Evolutionary conservation across 2,888 invertebrate genomes (phyloP).

Genomic region (Spialia ferax): DNA sequence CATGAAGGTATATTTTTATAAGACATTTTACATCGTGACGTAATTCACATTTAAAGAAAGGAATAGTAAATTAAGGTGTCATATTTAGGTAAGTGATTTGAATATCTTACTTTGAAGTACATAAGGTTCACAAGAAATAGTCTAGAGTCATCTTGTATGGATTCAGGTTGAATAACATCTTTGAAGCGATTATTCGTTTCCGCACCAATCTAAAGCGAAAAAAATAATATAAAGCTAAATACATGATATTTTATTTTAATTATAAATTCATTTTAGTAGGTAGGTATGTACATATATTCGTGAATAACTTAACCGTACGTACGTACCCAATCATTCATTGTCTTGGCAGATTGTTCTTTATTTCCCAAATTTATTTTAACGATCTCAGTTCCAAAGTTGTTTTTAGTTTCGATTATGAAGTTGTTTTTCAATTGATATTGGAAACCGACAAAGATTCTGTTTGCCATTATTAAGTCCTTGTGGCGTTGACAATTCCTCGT

Average conservation of each 20-base stretch:
- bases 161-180: conserved; percentile 86
- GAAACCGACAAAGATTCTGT: not conserved
- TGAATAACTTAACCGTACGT: too few species aligned
- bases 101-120: conserved; percentile 90
- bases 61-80: too few species aligned
- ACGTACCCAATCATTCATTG: conserved; percentile 72
- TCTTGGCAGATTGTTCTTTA: not conserved
- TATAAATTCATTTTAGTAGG: too few species aligned
- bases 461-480: not conserved
- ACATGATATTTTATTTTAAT: not conserved
- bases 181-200: conserved; percentile 74
- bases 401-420: not conserved
- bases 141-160: conserved; percentile 82
- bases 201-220: conserved; percentile 68
- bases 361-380: not conserved
- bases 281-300: conserved; percentile 4
- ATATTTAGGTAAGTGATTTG: too few species aligned
- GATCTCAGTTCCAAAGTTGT: not conserved
- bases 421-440: not conserved
- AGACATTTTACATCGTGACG: too few species aligned
- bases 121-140: conserved; percentile 93
- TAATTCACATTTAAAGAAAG: too few species aligned
- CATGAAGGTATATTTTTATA: too few species aligned
- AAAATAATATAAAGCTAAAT: not conserved
- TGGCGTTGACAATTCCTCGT: not conserved